Evolutionary conservation across 2,888 invertebrate species (phyloP).

Genomic region (Agrochola litura): DNA sequence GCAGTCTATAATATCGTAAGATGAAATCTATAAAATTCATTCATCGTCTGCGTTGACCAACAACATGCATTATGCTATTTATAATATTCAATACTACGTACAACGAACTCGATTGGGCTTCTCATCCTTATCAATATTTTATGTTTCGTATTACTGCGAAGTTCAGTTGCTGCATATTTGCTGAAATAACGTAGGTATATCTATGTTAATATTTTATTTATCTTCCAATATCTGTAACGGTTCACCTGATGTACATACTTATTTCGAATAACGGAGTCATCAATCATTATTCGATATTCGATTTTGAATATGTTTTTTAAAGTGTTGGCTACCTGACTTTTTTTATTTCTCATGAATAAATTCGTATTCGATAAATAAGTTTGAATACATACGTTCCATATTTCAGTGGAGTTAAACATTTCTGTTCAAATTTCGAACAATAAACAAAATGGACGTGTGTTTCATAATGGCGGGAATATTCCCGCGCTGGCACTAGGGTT

Average conservation of each 20-base stretch:
- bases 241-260: background rate
- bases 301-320: background rate
- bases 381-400: background rate
- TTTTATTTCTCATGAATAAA: background rate
- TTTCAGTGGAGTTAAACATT: conserved; percentile 16
- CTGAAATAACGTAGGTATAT: background rate
- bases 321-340: background rate
- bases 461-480: conserved; percentile 32
- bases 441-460: conserved; percentile 40
- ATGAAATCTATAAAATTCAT: background rate
- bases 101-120: conserved; percentile 12
- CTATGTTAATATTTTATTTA: background rate
- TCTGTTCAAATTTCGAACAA: conserved; percentile 43
- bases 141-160: conserved; percentile 21
- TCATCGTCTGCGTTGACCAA: background rate
- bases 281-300: background rate
- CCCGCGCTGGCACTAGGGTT: background rate
- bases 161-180: conserved; percentile 1
- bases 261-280: background rate
- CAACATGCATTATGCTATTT: background rate
- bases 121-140: conserved; percentile 3
- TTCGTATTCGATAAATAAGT: conserved; percentile 14
- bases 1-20: background rate
- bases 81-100: background rate
- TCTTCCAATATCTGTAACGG: no score